Percentiles rank a stretch among this genome's conserved stretches.
Evolutionary conservation across 1,140 invertebrate genomes (phyloP).

Genomic region (Cotesia chilonis): DNA sequence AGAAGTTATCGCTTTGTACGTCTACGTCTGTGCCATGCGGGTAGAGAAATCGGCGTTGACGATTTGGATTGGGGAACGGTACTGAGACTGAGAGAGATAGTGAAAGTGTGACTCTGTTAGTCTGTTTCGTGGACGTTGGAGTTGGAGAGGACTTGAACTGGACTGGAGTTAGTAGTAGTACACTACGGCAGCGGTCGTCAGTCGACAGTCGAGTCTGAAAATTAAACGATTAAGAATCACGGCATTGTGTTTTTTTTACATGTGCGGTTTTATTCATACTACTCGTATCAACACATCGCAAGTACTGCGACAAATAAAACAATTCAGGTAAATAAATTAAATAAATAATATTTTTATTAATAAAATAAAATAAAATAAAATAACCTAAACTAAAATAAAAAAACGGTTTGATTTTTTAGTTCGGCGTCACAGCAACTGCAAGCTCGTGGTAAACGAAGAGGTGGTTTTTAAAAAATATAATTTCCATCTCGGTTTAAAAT

Average conservation of each 20-base stretch:
- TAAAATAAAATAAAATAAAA: conserved; percentile 4
- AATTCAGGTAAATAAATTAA: no score
- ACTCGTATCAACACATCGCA: no score
- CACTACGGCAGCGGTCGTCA: conserved; percentile 24
- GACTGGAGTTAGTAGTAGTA: conserved; percentile 15
- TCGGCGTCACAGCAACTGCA: background rate
- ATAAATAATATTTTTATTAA: no score
- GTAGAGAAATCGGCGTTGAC: conserved; percentile 29
- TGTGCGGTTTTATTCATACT: conserved; percentile 34
- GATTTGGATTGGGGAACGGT: conserved; percentile 31
- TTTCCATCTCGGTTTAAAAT: background rate
- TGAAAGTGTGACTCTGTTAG: background rate
- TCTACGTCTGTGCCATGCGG: conserved; percentile 25
- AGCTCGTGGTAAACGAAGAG: background rate
- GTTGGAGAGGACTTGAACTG: conserved; percentile 1
- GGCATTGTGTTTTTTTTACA: conserved; percentile 35
- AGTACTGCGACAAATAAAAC: no score
- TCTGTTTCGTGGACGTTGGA: no score
- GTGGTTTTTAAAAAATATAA: background rate
- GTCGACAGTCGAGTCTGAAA: conserved; percentile 11
- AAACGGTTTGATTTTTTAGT: no score
- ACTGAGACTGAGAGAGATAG: conserved; percentile 19
- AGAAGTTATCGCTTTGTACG: conserved; percentile 3
- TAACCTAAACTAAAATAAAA: no score
- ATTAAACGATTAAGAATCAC: conserved; percentile 6